Evolutionary conservation across 2,888 invertebrate genomes (phyloP), one percentile per base, ranked within the genome.

Genomic region (Leptopilina myrica): DNA sequence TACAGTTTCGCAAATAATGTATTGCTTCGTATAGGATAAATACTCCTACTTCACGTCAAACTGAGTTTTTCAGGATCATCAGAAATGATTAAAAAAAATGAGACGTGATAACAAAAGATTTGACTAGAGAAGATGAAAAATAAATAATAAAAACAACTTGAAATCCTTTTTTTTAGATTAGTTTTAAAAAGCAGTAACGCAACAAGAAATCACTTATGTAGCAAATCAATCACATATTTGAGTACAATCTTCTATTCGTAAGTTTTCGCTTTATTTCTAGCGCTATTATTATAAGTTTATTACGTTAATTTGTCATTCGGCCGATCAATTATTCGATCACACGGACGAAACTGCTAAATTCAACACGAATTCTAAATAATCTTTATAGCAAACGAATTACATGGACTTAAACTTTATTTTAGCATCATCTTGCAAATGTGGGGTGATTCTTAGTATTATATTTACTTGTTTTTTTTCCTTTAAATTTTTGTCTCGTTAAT

Each of bases 1-100:
- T 89, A 89, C 90, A 87, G 89, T 89, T 89, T 88, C 87, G 90
- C 90, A 89, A 88, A 87, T 88, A 90, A 90, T 90, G 90, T 88
- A 88, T 89, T 88, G 87, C 87, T 88, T 88, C 91, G 86, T 86
- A 89, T 88, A 90, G 88, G 89, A 86, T 88, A 87, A 88, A 88
- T 87, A 88, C 82, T 88, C 86, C 88, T 90, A 88, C 87, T 88
- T 88, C 86, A 87, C 87, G 86, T 87, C 85, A 85, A 33, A 73
- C 53, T 56, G 73, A 73, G 33, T 73, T 73, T 14, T 26, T 20
- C 20, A 20, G 53, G 53, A 73, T 73, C 20, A 73, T 73, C 8
- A 53, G 73, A 73, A 73, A 73, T 73, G 33, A 73, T 73, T 14
- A 33, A 43, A 62, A 69, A 56, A 62, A 69, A 56, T 73, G 53